Base-by-base conservation (phyloP, 1,140 invertebrate genomes). In the Zaprionus tsacasi region DNA sequence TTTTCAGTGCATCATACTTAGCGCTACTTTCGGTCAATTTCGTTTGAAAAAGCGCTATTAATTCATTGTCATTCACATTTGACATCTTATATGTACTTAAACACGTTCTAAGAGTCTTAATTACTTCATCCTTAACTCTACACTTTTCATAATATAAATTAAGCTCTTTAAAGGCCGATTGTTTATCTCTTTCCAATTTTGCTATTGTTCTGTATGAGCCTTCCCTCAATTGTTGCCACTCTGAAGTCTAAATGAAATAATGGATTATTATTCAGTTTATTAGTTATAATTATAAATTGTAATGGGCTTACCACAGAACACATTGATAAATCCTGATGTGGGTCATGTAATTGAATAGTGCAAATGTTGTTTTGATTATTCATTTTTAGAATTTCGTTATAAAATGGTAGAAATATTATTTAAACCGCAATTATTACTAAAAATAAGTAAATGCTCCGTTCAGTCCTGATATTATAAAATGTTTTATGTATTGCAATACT, bases 71-170 rank as follows among this genome's bases (percentile, higher is more conserved):
- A 10, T 67, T 52, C 2, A 58, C 7, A 40, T 72, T 58, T 0
- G 63, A 54, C n/a, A 54, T 52, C 15, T 72, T 72, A 35, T 67
- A 72, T 2, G 70, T 59, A 13, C 67, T 63, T 7, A 72, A 67
- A 36, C 70, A 72, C 17, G 70, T 54, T 40, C 35, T 43, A 10
- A 72, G 55, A 13, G 70, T 27, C 36, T 40, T 5, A 10, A 72
- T 72, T 1, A 72, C 56, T n/a, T 72, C 70, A 17, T 72, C 70
- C 15, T 72, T 72, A 13, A 72, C 43, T 27, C 54, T 72, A 33
- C 63, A 67, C 5, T 72, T 66, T n/a, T 72, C 70, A 4, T 52
- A 12, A 36, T 72, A 72, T 36, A 72, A 59, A 59, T 67, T 66
- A 12, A 72, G 27, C 36, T 72, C 66, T 6, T 72, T 66, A 35